Percentiles rank a stretch among this genome's conserved stretches.
These are phyloP conservation scores for Lepas anatifera DNA, from an alignment of 2,888 invertebrate genomes.

Conservation along the genomic window DNA sequence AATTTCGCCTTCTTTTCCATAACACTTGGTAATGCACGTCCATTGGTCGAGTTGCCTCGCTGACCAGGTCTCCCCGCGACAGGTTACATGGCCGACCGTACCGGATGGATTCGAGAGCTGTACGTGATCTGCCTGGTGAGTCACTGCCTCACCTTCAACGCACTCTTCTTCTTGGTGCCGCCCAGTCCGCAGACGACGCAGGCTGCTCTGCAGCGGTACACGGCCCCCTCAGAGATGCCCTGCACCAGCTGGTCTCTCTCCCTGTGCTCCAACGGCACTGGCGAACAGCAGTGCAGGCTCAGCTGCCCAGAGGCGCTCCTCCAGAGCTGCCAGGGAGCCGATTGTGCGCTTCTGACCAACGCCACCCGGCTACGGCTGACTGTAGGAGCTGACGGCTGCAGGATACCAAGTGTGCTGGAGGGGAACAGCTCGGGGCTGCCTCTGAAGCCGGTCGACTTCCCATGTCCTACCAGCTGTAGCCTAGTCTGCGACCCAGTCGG, in stretches of 20 bases:
- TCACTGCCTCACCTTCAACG: slow-evolving; percentile 66
- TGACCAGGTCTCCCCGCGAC: too few species aligned
- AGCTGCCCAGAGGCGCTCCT: neutral
- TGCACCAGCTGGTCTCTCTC: neutral
- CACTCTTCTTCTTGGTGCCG: slow-evolving; percentile 46
- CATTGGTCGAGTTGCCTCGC: too few species aligned
- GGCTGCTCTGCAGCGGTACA: neutral
- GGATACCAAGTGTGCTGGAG: neutral
- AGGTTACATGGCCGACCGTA: slow-evolving; percentile 59
- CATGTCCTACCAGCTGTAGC: slow-evolving; percentile 49
- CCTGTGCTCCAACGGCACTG: neutral
- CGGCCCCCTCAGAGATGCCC: neutral
- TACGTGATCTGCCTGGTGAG: slow-evolving; percentile 62
- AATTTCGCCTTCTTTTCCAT: too few species aligned
- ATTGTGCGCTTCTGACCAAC: neutral
- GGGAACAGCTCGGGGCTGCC: neutral
- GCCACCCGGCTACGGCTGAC: neutral
- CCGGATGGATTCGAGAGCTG: slow-evolving; percentile 71
- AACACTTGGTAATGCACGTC: too few species aligned
- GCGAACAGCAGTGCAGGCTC: neutral
- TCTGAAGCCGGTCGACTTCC: neutral
- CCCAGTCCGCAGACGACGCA: slow-evolving; percentile 7
- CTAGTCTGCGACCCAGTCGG: slow-evolving; percentile 39
- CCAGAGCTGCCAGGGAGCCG: neutral
- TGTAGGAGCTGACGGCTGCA: neutral